Base-by-base conservation (phyloP, 2,888 invertebrate species). In the Heterodera filipjevi region DNA sequence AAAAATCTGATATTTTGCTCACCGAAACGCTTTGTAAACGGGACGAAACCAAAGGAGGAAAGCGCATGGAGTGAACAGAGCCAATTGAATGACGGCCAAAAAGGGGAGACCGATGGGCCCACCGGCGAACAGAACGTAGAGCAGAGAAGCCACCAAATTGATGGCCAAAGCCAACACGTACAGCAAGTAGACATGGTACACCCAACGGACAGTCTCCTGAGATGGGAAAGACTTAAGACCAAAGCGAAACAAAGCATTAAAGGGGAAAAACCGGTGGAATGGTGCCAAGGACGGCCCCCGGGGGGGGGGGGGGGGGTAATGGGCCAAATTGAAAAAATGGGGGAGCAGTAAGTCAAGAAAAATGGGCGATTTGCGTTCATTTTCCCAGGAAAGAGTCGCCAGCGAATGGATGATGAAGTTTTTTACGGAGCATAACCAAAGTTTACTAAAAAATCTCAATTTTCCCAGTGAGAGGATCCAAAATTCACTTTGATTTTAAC, bases 11-110 rank as follows among this genome's bases (percentile, higher is more conserved):
- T 8, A 16, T 3, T 14, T 49, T 49, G 14, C 44, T 3, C 35
- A 93, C 93, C 92, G 92, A 92, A 99, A 98, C 82, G 98, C 99
- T 92, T 98, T 98, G 92, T 99, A 99, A 81, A 96, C 94, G 71
- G 99, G 98, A 90, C 99, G 93, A 92, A 95, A 99, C 99, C 99
- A 99, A 91, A 98, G 98, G 59, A 99, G 91, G 90, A 97, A 99
- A 77, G 98, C 96, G 91, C 96, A 95, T 33, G 99, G 99, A 30
- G 95, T 95, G 89, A 98, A 95, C 46, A 99, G 91, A 75, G 95
- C 89, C 83, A 94, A 92, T 91, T 95, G 98, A 68, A 99, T 92
- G 83, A 98, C 92, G 72, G 95, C 93, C 79, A 97, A 92, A 80
- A 95, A 95, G 90, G 99, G 94, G 70, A 86, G 79, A 10, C 87